Evolutionary conservation across 2,113 vertebrate species (phyloP).

Genomic region (Hassar affinis): DNA sequence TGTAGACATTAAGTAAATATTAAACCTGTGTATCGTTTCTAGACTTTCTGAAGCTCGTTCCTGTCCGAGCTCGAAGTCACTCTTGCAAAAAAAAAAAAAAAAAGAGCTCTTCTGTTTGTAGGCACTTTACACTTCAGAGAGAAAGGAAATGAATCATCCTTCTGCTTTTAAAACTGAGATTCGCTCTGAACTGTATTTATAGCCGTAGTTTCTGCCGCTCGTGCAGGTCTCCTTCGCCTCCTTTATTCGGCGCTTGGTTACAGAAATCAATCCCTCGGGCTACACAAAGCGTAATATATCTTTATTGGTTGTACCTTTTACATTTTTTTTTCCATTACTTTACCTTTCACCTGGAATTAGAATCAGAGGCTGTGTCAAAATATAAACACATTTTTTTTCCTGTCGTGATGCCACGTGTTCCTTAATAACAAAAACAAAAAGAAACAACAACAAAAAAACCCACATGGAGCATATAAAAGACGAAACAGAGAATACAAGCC

Average conservation of each 20-base stretch:
- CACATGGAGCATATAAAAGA: conserved; percentile 52
- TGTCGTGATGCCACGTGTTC: conserved; percentile 14
- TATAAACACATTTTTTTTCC: conserved; percentile 45
- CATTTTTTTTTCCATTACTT: conserved; percentile 31
- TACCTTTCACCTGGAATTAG: conserved; percentile 30
- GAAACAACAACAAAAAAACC: conserved; percentile 7
- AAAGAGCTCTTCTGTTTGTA: too few relatives aligned
- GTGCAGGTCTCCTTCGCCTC: not conserved
- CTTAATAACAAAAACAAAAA: conserved; percentile 23
- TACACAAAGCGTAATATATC: conserved; percentile 51
- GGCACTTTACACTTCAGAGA: too few relatives aligned
- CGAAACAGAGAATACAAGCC: conserved; percentile 30
- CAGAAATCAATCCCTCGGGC: conserved; percentile 15
- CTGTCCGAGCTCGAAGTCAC: too few relatives aligned
- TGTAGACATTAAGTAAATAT: too few relatives aligned
- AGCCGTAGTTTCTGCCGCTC: not conserved
- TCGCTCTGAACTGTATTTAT: not conserved
- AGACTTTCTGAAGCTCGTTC: too few relatives aligned
- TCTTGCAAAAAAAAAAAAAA: too few relatives aligned
- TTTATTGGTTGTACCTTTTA: conserved; percentile 48
- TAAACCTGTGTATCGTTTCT: too few relatives aligned
- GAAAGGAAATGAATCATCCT: too few relatives aligned
- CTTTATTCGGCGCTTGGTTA: not conserved
- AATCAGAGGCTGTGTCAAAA: conserved; percentile 40
- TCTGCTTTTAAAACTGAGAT: not conserved